Evolutionary conservation across 2,113 vertebrate species (phyloP).

Genomic region (Ammodramus savannarum): DNA sequence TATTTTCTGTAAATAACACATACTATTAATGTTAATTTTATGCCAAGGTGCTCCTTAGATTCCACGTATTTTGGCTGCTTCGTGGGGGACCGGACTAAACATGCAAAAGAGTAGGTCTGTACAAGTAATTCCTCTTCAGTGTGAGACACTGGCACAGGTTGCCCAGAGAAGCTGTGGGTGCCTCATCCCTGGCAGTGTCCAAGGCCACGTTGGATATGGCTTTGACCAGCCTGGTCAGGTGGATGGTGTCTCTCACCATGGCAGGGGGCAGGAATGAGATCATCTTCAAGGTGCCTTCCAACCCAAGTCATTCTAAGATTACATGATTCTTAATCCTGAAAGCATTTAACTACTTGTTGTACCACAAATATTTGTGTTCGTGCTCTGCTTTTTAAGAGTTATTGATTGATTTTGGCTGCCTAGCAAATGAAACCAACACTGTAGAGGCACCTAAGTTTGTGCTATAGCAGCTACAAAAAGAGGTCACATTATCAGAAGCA

Average conservation of each 20-base stretch:
- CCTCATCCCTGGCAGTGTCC: not conserved
- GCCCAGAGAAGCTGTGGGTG: not conserved
- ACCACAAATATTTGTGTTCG: not conserved
- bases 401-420: not conserved
- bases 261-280: fast-evolving
- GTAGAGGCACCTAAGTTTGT: not conserved
- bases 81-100: fast-evolving
- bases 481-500: not conserved
- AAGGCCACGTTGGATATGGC: not conserved
- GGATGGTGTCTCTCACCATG: fast-evolving
- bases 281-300: not conserved
- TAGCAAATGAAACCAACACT: not conserved
- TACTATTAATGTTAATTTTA: not conserved
- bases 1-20: not conserved
- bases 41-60: not conserved
- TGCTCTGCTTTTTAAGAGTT: not conserved
- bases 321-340: not conserved
- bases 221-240: not conserved
- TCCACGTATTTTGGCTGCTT: not conserved
- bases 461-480: not conserved
- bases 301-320: not conserved
- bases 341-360: not conserved
- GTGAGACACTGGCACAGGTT: not conserved
- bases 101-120: not conserved
- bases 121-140: not conserved